phyloP scores from a whole-genome alignment of 2,888 invertebrate genomes.

The Megalurothrips usitatus region DNA sequence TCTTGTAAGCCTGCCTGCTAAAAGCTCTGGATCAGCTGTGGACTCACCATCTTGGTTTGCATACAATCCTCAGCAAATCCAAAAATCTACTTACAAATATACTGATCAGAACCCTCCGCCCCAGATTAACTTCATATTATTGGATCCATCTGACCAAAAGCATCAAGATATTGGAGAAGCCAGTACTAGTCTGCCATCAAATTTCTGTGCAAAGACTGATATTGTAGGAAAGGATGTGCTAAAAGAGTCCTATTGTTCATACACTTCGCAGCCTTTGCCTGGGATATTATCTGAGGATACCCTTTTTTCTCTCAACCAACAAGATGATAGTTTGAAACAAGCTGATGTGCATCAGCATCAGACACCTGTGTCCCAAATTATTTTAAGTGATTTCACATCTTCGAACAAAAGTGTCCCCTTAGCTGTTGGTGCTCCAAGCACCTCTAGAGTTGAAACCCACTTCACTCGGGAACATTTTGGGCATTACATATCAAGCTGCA shows the following conservation, averaged over 20 bases:
- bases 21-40: background rate
- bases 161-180: background rate
- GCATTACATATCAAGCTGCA: background rate
- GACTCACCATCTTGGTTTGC: conserved; percentile 13
- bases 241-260: background rate
- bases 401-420: background rate
- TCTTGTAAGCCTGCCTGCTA: background rate
- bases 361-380: background rate
- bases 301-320: background rate
- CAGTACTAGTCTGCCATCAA: background rate
- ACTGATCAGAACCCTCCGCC: background rate
- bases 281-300: background rate
- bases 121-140: background rate
- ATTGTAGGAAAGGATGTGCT: background rate
- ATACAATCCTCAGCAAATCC: background rate
- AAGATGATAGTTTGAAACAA: background rate
- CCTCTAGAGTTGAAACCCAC: background rate
- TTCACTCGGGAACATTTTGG: conserved; percentile 1
- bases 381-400: background rate
- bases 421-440: background rate
- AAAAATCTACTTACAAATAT: background rate
- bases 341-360: background rate
- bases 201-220: background rate
- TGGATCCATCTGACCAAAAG: conserved; percentile 7
- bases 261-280: background rate